phyloP scores from a whole-genome alignment of 1,140 invertebrate species.

The Lysiphlebus fabarum region DNA sequence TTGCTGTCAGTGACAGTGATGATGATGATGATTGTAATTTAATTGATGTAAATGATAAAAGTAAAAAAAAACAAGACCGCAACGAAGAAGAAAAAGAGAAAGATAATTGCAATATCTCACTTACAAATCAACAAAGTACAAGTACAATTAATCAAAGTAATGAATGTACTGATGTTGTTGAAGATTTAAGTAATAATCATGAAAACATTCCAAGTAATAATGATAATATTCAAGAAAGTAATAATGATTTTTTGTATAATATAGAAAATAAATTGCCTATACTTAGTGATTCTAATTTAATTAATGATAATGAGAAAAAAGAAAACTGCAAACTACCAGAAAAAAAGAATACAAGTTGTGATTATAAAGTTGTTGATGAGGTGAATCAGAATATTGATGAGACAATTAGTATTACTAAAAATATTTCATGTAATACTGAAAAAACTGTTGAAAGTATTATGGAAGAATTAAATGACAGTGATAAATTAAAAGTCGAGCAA shows the following conservation, averaged over 20 bases:
- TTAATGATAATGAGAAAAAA: too few species aligned
- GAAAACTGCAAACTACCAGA: too few species aligned
- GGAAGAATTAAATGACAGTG: background rate
- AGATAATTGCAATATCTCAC: background rate
- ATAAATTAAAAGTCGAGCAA: background rate
- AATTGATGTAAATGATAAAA: background rate
- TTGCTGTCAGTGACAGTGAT: conserved; percentile 4
- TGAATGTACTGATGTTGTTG: background rate
- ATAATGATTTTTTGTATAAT: too few species aligned
- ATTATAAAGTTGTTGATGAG: background rate
- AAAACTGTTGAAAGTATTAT: background rate
- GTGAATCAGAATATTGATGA: background rate
- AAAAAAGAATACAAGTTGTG: too few species aligned
- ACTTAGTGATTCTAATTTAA: too few species aligned
- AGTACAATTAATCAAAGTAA: background rate
- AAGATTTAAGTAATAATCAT: background rate
- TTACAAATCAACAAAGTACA: too few species aligned
- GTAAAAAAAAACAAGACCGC: background rate
- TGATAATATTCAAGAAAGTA: too few species aligned
- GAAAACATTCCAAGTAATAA: background rate
- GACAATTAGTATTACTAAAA: background rate
- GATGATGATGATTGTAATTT: background rate
- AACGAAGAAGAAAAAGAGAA: background rate
- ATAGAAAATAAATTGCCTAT: too few species aligned
- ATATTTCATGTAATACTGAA: background rate